Conservation (phyloP, 2,797 vertebrate genomes). For the Leuciscus waleckii region DNA sequence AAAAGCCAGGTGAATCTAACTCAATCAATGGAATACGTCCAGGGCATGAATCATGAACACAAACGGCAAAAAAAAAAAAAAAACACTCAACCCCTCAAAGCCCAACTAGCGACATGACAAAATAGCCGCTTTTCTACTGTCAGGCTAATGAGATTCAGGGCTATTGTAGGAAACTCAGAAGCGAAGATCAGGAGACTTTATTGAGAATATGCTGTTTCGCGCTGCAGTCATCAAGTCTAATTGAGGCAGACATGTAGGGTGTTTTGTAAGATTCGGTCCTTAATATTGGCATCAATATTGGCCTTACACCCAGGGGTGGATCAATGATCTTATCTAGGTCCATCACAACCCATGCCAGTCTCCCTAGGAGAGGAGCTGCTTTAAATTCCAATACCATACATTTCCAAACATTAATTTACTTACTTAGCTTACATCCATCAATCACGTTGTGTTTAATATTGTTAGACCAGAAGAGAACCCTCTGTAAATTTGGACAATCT, state of each 20-base stretch:
- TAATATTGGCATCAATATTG: neutral
- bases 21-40: neutral
- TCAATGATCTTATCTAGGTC: neutral
- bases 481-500: neutral
- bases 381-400: neutral
- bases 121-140: neutral
- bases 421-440: neutral
- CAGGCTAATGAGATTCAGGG: no score
- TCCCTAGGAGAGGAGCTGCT: neutral
- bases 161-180: no score
- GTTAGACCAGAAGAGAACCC: neutral
- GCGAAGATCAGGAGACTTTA: no score
- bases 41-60: neutral
- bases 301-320: neutral
- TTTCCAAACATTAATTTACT: neutral
- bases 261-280: neutral
- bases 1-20: neutral
- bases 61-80: neutral
- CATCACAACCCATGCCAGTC: neutral
- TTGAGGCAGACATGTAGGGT: neutral
- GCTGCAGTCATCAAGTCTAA: neutral
- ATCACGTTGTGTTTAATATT: neutral
- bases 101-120: neutral
- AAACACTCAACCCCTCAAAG: neutral
- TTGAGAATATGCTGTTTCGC: neutral